These are phyloP conservation scores for Spodoptera picta DNA, from an alignment of 2,888 invertebrate genomes.

Conservation along the genomic window DNA sequence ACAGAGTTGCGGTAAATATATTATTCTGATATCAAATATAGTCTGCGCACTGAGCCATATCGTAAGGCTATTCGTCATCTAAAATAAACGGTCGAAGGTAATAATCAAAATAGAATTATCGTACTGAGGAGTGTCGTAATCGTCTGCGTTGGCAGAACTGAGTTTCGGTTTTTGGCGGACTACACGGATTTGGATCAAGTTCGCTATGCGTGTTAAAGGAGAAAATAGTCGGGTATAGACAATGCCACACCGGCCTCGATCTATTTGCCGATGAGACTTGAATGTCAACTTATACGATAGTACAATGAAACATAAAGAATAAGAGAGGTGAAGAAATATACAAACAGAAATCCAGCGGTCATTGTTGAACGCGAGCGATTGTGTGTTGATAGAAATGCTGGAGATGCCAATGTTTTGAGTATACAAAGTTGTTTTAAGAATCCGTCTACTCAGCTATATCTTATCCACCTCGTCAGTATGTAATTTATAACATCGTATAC, in stretches of 20 bases:
- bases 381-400: conserved; percentile 35
- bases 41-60: conserved; percentile 66
- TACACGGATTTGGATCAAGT: conserved; percentile 69
- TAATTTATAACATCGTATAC: conserved; percentile 44
- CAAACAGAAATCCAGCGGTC: conserved; percentile 21
- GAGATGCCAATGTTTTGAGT: conserved; percentile 40
- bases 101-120: conserved; percentile 88
- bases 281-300: conserved; percentile 39
- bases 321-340: conserved; percentile 23
- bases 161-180: conserved; percentile 71
- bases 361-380: conserved; percentile 28
- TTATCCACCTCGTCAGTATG: conserved; percentile 36
- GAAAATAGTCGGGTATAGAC: conserved; percentile 53
- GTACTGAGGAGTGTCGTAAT: conserved; percentile 82
- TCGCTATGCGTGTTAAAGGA: conserved; percentile 53
- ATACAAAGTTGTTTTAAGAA: conserved; percentile 42
- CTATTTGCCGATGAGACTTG: conserved; percentile 46
- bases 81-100: conserved; percentile 87
- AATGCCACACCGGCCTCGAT: conserved; percentile 46
- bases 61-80: conserved; percentile 84
- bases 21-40: conserved; percentile 62
- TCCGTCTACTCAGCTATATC: conserved; percentile 31
- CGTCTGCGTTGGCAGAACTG: conserved; percentile 79
- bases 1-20: conserved; percentile 63
- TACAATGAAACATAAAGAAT: conserved; percentile 3